These are phyloP conservation scores for Aphelocoma californica DNA, from an alignment of 2,797 vertebrate species.

Conservation along the genomic window DNA sequence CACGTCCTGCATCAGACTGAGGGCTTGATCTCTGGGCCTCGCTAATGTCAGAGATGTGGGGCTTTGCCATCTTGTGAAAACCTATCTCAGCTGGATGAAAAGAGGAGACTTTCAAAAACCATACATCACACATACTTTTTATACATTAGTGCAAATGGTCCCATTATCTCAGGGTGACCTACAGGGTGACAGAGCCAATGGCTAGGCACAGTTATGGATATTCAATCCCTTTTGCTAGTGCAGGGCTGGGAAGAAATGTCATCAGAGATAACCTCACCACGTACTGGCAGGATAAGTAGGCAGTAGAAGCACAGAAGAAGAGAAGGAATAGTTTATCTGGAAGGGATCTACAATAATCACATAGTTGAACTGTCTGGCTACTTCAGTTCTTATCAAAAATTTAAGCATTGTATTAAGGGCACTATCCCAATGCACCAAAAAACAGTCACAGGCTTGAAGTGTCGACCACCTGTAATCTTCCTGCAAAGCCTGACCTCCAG, in stretches of 20 bases:
- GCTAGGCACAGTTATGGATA: not conserved
- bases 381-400: not conserved
- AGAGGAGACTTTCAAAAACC: not conserved
- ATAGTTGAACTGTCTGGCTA: not conserved
- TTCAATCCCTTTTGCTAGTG: not conserved
- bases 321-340: not conserved
- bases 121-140: not conserved
- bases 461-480: not conserved
- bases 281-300: not conserved
- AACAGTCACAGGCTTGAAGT: not conserved
- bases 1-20: not conserved
- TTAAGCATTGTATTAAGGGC: not conserved
- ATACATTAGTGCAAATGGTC: not conserved
- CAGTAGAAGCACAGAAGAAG: fast-evolving
- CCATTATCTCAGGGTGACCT: not conserved
- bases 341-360: not conserved
- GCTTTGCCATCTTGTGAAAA: not conserved
- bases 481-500: not conserved
- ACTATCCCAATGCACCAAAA: not conserved
- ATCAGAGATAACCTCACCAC: not conserved
- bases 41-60: not conserved
- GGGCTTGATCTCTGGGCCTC: fast-evolving
- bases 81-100: not conserved
- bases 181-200: not conserved
- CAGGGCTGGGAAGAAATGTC: not conserved